Conservation (phyloP, 2,797 vertebrate species). For the Oreochromis mossambicus region DNA sequence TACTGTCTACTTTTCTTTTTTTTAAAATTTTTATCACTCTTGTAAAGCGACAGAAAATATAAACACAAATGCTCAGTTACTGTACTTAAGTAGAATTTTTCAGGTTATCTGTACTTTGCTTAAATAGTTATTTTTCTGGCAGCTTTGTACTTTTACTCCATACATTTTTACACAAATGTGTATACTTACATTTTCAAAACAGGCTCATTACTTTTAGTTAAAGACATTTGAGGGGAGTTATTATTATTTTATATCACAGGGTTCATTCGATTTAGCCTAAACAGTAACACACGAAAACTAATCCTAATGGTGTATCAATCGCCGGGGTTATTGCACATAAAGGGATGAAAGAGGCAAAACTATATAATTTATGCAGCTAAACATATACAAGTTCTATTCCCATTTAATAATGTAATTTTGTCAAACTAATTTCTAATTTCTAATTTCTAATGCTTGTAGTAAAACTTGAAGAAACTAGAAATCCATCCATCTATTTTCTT, state of each 20-base stretch:
- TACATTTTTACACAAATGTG: not conserved
- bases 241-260: not conserved
- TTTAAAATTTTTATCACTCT: not conserved
- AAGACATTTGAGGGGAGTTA: not conserved
- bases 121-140: not conserved
- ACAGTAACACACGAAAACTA: not conserved
- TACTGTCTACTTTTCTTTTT: not conserved
- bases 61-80: not conserved
- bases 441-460: not conserved
- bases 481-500: not conserved
- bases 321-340: not conserved
- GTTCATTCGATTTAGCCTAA: not conserved
- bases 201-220: not conserved
- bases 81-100: not conserved
- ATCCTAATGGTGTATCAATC: not conserved
- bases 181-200: not conserved
- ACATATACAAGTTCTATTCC: not conserved
- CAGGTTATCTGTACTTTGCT: not conserved
- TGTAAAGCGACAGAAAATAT: not conserved
- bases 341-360: not conserved
- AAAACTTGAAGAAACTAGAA: not conserved
- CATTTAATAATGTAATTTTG: not conserved
- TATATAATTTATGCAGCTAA: not conserved
- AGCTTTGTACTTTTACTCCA: not conserved
- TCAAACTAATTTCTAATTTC: not conserved